Evolutionary conservation across 2,888 invertebrate species (phyloP).

Genomic region (Meghimatium bilineatum): DNA sequence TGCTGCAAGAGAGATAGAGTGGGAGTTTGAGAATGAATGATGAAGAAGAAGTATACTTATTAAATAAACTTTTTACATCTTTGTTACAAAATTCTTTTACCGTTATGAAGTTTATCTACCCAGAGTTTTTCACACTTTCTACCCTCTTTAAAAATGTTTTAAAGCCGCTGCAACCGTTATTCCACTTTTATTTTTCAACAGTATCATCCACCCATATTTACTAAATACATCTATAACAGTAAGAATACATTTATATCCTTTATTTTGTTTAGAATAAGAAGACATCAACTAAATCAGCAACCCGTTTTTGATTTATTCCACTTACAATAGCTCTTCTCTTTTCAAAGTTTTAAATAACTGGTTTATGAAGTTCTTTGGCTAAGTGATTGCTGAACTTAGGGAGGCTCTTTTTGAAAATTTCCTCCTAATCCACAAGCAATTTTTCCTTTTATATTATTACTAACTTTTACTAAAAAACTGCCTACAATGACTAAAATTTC

Average conservation of each 20-base stretch:
- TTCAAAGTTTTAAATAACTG: constrained; percentile 11
- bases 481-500: too few species aligned
- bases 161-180: background rate
- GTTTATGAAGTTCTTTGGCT: too few species aligned
- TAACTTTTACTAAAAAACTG: background rate
- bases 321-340: constrained; percentile 17
- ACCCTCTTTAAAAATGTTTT: background rate
- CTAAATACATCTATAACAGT: too few species aligned
- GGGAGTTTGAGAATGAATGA: too few species aligned
- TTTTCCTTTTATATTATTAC: background rate
- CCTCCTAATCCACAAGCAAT: background rate
- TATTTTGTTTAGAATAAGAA: constrained; percentile 22
- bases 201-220: too few species aligned
- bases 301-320: constrained; percentile 14
- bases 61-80: too few species aligned
- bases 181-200: constrained; percentile 10
- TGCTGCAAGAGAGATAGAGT: too few species aligned
- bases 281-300: constrained; percentile 18
- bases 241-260: too few species aligned
- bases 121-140: background rate
- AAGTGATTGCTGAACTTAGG: background rate
- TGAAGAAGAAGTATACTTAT: too few species aligned
- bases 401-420: background rate
- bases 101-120: too few species aligned
- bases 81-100: background rate